Percentiles rank a stretch among this genome's conserved stretches.
These are phyloP conservation scores for Ceratosolen fusciceps DNA, from an alignment of 1,140 invertebrate genomes.

Conservation along the genomic window DNA sequence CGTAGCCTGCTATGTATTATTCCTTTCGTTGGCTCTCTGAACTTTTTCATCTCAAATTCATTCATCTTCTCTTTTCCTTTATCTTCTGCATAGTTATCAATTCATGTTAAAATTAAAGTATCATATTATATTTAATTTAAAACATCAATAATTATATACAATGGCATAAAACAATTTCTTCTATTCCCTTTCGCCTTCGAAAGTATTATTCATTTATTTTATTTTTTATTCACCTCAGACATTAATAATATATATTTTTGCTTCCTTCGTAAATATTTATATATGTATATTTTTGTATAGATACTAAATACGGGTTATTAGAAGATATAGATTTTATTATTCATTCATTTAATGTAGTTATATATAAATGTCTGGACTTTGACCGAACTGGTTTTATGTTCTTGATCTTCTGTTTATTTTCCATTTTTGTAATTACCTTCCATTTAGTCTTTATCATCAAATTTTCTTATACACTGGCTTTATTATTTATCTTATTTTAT, in stretches of 20 bases:
- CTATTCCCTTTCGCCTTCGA: slow-evolving; percentile 54
- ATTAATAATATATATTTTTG: slow-evolving; percentile 65
- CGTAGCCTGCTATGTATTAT: slow-evolving; percentile 2
- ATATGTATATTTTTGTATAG: slow-evolving; percentile 59
- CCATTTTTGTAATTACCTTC: slow-evolving; percentile 33
- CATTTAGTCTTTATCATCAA: slow-evolving; percentile 23
- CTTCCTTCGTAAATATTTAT: slow-evolving; percentile 57
- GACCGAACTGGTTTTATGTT: slow-evolving; percentile 60
- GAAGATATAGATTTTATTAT: slow-evolving; percentile 67
- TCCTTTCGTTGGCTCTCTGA: neutral
- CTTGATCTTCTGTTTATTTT: slow-evolving; percentile 23
- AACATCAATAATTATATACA: slow-evolving; percentile 67
- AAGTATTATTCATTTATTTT: slow-evolving; percentile 52
- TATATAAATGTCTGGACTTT: slow-evolving; percentile 68
- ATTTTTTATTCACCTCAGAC: slow-evolving; percentile 57
- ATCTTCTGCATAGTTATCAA: slow-evolving; percentile 31
- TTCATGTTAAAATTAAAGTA: slow-evolving; percentile 59
- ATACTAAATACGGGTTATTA: slow-evolving; percentile 60
- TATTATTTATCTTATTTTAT: slow-evolving; percentile 34
- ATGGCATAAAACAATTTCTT: slow-evolving; percentile 64
- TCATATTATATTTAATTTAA: slow-evolving; percentile 60
- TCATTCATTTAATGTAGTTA: slow-evolving; percentile 59
- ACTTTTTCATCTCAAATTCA: neutral
- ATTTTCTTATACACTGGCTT: slow-evolving; percentile 44
- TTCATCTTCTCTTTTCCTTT: neutral